Base-by-base conservation (phyloP, 2,888 invertebrate genomes). In the Nephrotoma appendiculata region DNA sequence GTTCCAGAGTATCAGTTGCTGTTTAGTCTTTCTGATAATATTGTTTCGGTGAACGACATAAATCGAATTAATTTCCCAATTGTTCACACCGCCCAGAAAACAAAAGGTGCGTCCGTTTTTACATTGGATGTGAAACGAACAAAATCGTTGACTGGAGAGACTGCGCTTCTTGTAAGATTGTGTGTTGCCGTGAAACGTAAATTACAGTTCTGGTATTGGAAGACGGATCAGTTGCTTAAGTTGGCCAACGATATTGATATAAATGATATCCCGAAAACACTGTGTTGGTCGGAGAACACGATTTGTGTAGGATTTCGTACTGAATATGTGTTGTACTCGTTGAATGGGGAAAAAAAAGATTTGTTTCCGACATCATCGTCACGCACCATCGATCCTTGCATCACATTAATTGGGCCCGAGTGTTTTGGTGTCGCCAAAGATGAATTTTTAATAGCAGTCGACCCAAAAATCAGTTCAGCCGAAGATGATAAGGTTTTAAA, bases 21-120 rank as follows among this genome's bases (percentile, higher is more conserved):
- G 0, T 91, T 94, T 87, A 93, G 93, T 86, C 89, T 94, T 5
- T 92, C 93, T 91, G 98, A 98, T 92, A 95, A 94, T 90, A 92
- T 96, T 88, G 92, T 98, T 48, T 95, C 95, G 89, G 95, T 96
- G 43, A 96, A 98, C 91, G 97, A 97, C 91, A 94, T 98, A 86
- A 95, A 95, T 89, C 94, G 95, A 31, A 94, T 95, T 52, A 96
- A 96, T 90, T 97, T 98, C 90, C 95, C 96, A 86, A 92, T 96
- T 88, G 93, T 97, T 85, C 94, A 95, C 89, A 95, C 95, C 88
- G 93, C 98, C 87, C 92, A 93, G 87, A 95, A 95, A 90, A 97
- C 98, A 0, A 96, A 95, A 92, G 98, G 98, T 86, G 98, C 98
- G 84, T 96, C 96, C 86, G 92, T 97, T 87, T 99, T 99, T 93